Evolutionary conservation across 2,797 vertebrate genomes (phyloP).

Genomic region (Limnodromus scolopaceus): DNA sequence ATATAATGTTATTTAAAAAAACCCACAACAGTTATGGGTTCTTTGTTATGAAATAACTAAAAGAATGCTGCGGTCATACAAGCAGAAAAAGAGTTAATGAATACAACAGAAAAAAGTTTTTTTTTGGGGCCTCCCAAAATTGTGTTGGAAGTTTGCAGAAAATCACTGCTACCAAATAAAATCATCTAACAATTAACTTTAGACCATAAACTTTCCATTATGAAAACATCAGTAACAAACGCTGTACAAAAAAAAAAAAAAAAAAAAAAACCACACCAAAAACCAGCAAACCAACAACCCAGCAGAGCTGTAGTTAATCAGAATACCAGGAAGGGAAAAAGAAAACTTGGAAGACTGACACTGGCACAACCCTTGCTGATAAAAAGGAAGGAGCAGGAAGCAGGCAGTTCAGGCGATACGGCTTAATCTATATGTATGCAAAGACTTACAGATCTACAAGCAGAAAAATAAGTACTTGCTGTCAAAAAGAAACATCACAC

Average conservation of each 20-base stretch:
- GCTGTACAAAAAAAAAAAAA: neutral
- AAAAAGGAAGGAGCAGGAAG: slow-evolving; percentile 44
- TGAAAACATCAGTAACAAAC: neutral
- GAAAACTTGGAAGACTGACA: slow-evolving; percentile 2
- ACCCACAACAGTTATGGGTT: neutral
- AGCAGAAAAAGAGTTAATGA: neutral
- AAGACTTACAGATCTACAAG: neutral
- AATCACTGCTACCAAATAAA: slow-evolving; percentile 23
- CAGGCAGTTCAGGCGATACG: neutral
- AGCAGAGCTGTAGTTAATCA: neutral
- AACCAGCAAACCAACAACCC: neutral
- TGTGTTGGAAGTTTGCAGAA: neutral
- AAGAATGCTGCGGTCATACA: neutral
- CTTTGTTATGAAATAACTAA: neutral
- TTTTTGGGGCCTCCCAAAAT: neutral
- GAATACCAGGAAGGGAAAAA: slow-evolving; percentile 32
- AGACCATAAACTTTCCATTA: neutral
- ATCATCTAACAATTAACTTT: slow-evolving; percentile 24
- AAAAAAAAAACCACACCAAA: neutral
- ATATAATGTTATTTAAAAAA: neutral
- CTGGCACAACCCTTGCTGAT: slow-evolving; percentile 16
- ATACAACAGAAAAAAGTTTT: neutral
- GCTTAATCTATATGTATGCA: neutral
- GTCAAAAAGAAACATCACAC: neutral
- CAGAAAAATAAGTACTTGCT: neutral